These are phyloP conservation scores for Spodoptera litura DNA, from an alignment of 1,140 invertebrate genomes.

Conservation along the genomic window DNA sequence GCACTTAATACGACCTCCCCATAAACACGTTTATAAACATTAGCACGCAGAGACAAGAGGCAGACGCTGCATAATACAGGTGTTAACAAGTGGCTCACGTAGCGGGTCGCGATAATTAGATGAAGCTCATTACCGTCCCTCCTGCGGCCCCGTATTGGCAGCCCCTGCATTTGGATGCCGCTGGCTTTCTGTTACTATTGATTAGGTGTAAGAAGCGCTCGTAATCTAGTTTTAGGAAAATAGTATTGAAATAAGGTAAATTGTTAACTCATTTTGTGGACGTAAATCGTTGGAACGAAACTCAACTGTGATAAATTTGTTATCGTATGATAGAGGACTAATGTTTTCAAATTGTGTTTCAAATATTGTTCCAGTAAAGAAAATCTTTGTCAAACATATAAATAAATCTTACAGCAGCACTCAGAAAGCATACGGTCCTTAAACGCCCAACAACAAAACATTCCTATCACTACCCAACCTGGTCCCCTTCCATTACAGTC, in stretches of 20 bases:
- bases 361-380: too few relatives aligned
- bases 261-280: too few relatives aligned
- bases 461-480: background rate
- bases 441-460: conserved; percentile 11
- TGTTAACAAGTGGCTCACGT: conserved; percentile 67
- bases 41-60: conserved; percentile 1
- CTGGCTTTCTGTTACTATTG: conserved; percentile 37
- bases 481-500: background rate
- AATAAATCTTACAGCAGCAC: too few relatives aligned
- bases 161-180: conserved; percentile 26
- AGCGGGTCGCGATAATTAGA: conserved; percentile 61
- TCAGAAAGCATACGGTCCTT: background rate
- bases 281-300: too few relatives aligned
- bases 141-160: conserved; percentile 20
- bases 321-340: too few relatives aligned
- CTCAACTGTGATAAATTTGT: too few relatives aligned
- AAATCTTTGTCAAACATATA: too few relatives aligned
- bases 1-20: conserved; percentile 22
- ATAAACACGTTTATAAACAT: background rate
- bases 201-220: conserved; percentile 29
- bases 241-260: too few relatives aligned
- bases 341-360: too few relatives aligned
- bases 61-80: conserved; percentile 59
- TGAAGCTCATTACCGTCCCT: conserved; percentile 59
- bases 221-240: background rate